Conservation (phyloP, 2,888 invertebrate species). For the Nycteola revayana region DNA sequence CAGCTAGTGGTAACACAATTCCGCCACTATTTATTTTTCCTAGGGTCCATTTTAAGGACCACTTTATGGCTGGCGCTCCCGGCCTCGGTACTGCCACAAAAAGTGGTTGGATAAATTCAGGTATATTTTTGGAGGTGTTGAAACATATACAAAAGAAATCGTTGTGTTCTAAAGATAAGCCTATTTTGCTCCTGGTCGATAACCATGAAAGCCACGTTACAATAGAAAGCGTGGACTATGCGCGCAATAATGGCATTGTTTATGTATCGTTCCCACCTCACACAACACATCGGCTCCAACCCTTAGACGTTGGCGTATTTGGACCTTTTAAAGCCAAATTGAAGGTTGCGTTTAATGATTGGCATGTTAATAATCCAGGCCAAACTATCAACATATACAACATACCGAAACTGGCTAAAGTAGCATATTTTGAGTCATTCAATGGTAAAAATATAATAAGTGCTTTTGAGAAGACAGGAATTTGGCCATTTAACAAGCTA, state of each 20-base stretch:
- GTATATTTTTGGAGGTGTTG: conserved; percentile 10
- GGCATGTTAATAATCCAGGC: conserved; percentile 1
- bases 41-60: conserved; percentile 11
- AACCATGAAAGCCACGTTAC: conserved; percentile 8
- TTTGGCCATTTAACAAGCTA: conserved; percentile 10
- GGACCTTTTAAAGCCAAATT: too few relatives aligned
- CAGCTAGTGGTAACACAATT: conserved; percentile 13
- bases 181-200: conserved; percentile 2
- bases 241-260: too few relatives aligned
- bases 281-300: too few relatives aligned
- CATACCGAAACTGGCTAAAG: conserved; percentile 1
- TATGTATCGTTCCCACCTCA: too few relatives aligned
- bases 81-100: conserved; percentile 4
- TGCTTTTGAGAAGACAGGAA: conserved; percentile 5
- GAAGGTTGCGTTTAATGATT: too few relatives aligned
- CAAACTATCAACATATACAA: conserved; percentile 4
- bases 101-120: conserved; percentile 7
- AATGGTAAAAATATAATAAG: conserved; percentile 4
- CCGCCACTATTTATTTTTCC: conserved; percentile 11
- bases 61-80: too few relatives aligned
- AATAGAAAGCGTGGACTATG: too few relatives aligned
- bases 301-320: too few relatives aligned
- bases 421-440: conserved; percentile 8
- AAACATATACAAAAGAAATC: conserved; percentile 6
- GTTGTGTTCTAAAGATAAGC: conserved; percentile 3